Conservation (phyloP, 2,797 vertebrate genomes). For the Salarias fasciatus region DNA sequence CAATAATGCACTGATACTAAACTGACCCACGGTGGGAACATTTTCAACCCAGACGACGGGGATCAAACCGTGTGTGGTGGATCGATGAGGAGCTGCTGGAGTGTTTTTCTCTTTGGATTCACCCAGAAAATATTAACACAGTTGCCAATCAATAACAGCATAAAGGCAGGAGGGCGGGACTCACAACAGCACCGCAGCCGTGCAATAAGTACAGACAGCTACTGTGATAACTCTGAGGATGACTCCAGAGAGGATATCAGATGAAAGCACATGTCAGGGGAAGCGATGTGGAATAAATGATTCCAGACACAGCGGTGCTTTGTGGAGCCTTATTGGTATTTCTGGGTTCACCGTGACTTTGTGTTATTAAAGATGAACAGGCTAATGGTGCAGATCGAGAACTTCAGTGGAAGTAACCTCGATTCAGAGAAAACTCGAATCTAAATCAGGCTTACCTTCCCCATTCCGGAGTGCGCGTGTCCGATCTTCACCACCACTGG, state of each 20-base stretch:
- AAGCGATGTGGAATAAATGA: background rate
- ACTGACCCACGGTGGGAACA: background rate
- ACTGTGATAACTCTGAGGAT: background rate
- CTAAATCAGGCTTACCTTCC: conserved; percentile 86
- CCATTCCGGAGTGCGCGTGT: conserved; percentile 98
- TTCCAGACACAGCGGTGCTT: conserved; percentile 4
- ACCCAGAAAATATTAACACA: conserved; percentile 41
- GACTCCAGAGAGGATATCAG: background rate
- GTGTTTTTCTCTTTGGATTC: conserved; percentile 28
- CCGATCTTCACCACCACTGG: conserved; percentile 99
- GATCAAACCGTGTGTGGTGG: conserved; percentile 9
- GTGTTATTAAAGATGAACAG: conserved; percentile 13
- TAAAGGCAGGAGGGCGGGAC: conserved; percentile 11
- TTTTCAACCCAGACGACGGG: conserved; percentile 17
- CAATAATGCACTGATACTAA: too few species aligned
- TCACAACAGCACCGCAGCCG: background rate
- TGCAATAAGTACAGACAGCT: background rate
- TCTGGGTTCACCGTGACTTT: background rate
- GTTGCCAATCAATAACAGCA: conserved; percentile 24
- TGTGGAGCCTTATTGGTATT: background rate
- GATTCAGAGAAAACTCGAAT: too few species aligned
- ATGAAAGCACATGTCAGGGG: background rate
- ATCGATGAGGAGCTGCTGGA: conserved; percentile 36
- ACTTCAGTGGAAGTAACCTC: too few species aligned
- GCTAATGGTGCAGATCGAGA: background rate